Conservation (phyloP, 2,888 invertebrate genomes). For the Nemotelus pantherinus region DNA sequence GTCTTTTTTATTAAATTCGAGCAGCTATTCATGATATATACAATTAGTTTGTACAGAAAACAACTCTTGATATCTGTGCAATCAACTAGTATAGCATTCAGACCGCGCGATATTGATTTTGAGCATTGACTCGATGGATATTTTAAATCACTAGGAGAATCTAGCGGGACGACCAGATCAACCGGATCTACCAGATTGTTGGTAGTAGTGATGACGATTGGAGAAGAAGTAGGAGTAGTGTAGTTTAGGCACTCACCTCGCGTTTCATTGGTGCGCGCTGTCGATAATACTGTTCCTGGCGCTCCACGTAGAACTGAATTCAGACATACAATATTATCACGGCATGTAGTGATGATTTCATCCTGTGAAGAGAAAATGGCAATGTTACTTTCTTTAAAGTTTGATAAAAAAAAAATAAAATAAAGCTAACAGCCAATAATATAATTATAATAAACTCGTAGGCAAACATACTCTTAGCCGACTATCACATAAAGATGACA, state of each 20-base stretch:
- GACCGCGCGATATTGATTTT: conserved; percentile 62
- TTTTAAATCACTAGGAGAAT: not conserved
- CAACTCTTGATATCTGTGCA: conserved; percentile 56
- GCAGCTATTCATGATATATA: conserved; percentile 31
- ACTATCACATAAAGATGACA: too few relatives aligned
- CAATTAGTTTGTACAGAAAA: conserved; percentile 32
- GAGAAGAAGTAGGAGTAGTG: conserved; percentile 16
- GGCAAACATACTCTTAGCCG: too few relatives aligned
- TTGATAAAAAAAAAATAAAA: conserved; percentile 18
- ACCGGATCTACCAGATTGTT: not conserved
- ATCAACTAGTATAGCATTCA: conserved; percentile 60
- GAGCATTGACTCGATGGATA: conserved; percentile 58
- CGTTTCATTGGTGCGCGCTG: conserved; percentile 69
- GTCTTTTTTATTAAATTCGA: conserved; percentile 2
- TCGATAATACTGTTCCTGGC: conserved; percentile 66
- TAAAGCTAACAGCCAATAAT: not conserved
- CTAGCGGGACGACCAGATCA: not conserved
- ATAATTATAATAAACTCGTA: not conserved
- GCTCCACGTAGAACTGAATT: conserved; percentile 73
- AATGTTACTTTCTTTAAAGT: not conserved
- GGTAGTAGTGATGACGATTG: not conserved
- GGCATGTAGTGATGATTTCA: conserved; percentile 85
- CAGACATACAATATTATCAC: conserved; percentile 85
- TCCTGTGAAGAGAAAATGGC: conserved; percentile 68
- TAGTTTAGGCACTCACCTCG: conserved; percentile 67